These are phyloP conservation scores for Diarsia brunnea DNA, from an alignment of 2,888 invertebrate species.

Conservation along the genomic window DNA sequence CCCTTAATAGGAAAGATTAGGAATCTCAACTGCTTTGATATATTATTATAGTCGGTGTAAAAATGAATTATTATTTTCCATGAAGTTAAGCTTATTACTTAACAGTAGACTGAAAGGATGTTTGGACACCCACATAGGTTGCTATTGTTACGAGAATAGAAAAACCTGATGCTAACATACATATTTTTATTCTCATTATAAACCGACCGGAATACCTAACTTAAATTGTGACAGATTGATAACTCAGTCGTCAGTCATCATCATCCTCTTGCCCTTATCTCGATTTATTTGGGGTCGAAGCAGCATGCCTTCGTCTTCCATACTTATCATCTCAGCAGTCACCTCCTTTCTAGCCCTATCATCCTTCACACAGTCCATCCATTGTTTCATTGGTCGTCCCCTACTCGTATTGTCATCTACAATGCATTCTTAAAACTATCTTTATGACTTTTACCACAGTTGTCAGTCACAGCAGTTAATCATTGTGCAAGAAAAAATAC, in stretches of 20 bases:
- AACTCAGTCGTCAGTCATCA: not conserved
- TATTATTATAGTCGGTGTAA: constrained; percentile 8
- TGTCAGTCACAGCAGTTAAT: not conserved
- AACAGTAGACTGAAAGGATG: not conserved
- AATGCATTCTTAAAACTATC: not conserved
- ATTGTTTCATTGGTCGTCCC: not conserved
- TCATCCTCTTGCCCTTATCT: not conserved
- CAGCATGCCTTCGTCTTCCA: not conserved
- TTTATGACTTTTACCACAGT: not conserved
- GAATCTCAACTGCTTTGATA: constrained; percentile 33
- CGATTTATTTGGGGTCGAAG: not conserved
- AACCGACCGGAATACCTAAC: not conserved
- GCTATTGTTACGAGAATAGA: not conserved
- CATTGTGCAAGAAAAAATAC: not conserved
- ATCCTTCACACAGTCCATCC: not conserved
- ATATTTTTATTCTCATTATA: constrained; percentile 10
- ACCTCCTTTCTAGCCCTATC: not conserved
- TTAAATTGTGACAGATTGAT: not conserved
- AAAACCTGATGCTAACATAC: not conserved
- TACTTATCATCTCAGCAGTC: not conserved
- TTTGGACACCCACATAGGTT: not conserved
- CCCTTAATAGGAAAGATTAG: constrained; percentile 33
- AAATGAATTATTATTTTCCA: constrained; percentile 13
- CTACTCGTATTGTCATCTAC: not conserved
- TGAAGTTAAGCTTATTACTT: not conserved